These are phyloP conservation scores for Pteruthius melanotis DNA, from an alignment of 2,113 vertebrate genomes.

Conservation along the genomic window DNA sequence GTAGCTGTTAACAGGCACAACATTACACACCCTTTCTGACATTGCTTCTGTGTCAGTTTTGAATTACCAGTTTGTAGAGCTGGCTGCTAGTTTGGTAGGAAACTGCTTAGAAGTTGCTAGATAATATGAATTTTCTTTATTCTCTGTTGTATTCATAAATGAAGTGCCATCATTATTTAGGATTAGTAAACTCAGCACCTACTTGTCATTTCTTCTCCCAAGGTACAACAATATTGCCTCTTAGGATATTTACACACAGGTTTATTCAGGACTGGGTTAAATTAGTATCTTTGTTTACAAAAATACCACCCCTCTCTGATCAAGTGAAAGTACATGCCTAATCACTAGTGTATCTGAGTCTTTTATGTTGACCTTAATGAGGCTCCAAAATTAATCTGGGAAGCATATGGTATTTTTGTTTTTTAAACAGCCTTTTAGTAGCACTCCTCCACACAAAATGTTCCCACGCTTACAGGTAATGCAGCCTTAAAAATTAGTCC, in stretches of 20 bases:
- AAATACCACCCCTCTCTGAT: slow-evolving; percentile 63
- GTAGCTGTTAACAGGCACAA: background rate
- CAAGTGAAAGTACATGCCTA: slow-evolving; percentile 63
- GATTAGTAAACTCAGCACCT: slow-evolving; percentile 38
- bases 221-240: slow-evolving; percentile 41
- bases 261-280: slow-evolving; percentile 67
- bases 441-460: slow-evolving; percentile 68
- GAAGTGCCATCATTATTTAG: background rate
- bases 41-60: background rate
- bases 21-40: background rate
- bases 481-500: slow-evolving; percentile 9
- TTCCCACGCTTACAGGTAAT: slow-evolving; percentile 66
- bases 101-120: background rate
- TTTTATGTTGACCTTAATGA: slow-evolving; percentile 74
- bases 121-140: background rate
- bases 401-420: slow-evolving; percentile 76
- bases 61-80: background rate
- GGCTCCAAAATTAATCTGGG: slow-evolving; percentile 72
- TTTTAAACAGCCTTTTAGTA: slow-evolving; percentile 71
- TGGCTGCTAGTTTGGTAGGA: background rate
- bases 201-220: slow-evolving; percentile 25
- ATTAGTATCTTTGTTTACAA: slow-evolving; percentile 72
- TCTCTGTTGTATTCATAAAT: background rate
- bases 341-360: slow-evolving; percentile 66
- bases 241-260: slow-evolving; percentile 60